Percentiles rank a stretch among this genome's conserved stretches.
These are phyloP conservation scores for Helarctos malayanus DNA, from an alignment of 2,797 vertebrate species.

Conservation along the genomic window DNA sequence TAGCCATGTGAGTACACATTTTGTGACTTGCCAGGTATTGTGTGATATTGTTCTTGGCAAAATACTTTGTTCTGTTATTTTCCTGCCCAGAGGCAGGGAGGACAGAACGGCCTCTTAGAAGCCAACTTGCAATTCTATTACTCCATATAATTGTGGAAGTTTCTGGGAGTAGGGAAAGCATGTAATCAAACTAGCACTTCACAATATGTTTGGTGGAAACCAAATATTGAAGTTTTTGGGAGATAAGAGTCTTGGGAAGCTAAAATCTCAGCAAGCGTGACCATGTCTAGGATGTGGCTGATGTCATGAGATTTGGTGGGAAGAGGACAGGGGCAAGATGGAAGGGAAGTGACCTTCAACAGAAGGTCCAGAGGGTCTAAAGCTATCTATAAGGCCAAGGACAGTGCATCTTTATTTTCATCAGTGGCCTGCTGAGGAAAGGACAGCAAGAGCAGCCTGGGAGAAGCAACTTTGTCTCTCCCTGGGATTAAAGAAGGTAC, in stretches of 20 bases:
- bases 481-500: not conserved
- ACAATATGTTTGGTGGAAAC: not conserved
- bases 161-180: not conserved
- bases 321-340: not conserved
- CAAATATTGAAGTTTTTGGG: not conserved
- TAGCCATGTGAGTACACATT: not conserved
- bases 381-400: not conserved
- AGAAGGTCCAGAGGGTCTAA: not conserved
- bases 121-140: not conserved
- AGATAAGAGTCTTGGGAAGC: not conserved
- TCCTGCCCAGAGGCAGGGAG: conserved; percentile 11
- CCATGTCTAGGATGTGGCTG: not conserved
- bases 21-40: not conserved
- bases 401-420: not conserved
- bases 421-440: not conserved
- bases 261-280: not conserved
- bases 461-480: not conserved
- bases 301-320: not conserved
- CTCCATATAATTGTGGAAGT: not conserved
- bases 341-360: not conserved
- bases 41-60: conserved; percentile 26
- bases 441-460: not conserved
- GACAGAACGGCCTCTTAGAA: not conserved
- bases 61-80: not conserved
- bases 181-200: not conserved